Conservation (phyloP, 2,797 vertebrate species). For the Pelochelys cantorii region DNA sequence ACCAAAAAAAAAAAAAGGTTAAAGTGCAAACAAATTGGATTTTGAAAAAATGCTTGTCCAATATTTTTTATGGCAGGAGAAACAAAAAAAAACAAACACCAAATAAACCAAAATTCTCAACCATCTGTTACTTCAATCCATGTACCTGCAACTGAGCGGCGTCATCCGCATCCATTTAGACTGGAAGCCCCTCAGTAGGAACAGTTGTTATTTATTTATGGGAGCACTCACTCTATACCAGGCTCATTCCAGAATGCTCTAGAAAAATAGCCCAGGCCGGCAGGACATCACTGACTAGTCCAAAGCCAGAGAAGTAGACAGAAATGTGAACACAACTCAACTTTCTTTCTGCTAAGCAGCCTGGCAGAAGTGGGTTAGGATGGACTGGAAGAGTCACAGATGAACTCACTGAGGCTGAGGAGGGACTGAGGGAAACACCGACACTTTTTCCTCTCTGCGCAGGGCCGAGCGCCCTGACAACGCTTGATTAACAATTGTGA, state of each 20-base stretch:
- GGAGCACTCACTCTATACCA: not conserved
- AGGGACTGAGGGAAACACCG: not conserved
- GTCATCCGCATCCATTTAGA: not conserved
- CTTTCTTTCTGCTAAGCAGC: not conserved
- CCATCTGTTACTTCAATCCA: not conserved
- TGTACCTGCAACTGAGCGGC: not conserved
- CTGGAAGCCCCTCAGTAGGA: not conserved
- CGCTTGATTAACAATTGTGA: not conserved
- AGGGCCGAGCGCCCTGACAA: not conserved
- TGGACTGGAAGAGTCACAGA: not conserved
- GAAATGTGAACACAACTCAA: rapidly evolving
- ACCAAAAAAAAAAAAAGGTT: not conserved
- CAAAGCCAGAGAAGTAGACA: rapidly evolving
- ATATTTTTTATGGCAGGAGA: not conserved
- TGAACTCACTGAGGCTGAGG: not conserved
- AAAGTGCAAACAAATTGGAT: no score
- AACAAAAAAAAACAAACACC: not conserved
- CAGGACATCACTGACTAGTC: not conserved
- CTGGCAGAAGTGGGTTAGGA: not conserved
- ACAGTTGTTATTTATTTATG: not conserved
- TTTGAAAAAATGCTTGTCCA: not conserved
- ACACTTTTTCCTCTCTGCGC: not conserved
- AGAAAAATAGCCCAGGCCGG: not conserved
- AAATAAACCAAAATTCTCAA: not conserved
- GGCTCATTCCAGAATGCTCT: not conserved